Percentiles rank a stretch among this genome's conserved stretches.
Evolutionary conservation across 2,888 invertebrate genomes (phyloP).

Genomic region (Kuschelorhynchus macadamiae): DNA sequence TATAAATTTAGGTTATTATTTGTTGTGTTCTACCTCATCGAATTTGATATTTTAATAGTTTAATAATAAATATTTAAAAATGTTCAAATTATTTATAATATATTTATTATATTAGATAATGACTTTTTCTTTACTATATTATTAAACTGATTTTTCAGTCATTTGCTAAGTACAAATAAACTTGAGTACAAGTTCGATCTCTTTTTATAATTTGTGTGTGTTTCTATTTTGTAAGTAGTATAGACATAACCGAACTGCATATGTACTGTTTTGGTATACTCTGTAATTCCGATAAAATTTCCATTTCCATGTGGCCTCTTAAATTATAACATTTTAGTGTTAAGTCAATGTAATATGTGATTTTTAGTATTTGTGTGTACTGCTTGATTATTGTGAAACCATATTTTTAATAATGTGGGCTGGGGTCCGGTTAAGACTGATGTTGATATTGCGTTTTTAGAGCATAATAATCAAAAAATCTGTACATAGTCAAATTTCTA

Average conservation of each 20-base stretch:
- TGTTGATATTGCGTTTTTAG: constrained; percentile 22
- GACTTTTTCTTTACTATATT: not conserved
- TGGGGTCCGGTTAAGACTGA: constrained; percentile 22
- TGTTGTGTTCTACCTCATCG: constrained; percentile 30
- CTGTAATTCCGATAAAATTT: constrained; percentile 17
- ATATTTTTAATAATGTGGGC: constrained; percentile 22
- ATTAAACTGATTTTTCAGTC: constrained; percentile 5
- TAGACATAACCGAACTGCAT: not conserved
- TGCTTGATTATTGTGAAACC: constrained; percentile 15
- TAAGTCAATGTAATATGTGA: constrained; percentile 33
- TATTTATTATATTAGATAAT: not conserved
- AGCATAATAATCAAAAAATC: constrained; percentile 28
- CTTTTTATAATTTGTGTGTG: constrained; percentile 22
- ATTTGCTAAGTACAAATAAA: too few species aligned
- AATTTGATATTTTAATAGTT: constrained; percentile 12
- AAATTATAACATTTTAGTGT: constrained; percentile 1
- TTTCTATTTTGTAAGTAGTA: constrained; percentile 7
- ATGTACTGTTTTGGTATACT: constrained; percentile 8
- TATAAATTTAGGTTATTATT: constrained; percentile 14
- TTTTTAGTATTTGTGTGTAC: constrained; percentile 23
- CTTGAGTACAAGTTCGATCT: constrained; percentile 42
- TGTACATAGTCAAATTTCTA: constrained; percentile 13
- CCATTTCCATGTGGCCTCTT: constrained; percentile 20
- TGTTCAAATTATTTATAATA: not conserved
- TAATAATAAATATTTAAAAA: not conserved